These are phyloP conservation scores for Helicolenus hilgendorfi DNA, from an alignment of 2,797 vertebrate species.

Conservation along the genomic window DNA sequence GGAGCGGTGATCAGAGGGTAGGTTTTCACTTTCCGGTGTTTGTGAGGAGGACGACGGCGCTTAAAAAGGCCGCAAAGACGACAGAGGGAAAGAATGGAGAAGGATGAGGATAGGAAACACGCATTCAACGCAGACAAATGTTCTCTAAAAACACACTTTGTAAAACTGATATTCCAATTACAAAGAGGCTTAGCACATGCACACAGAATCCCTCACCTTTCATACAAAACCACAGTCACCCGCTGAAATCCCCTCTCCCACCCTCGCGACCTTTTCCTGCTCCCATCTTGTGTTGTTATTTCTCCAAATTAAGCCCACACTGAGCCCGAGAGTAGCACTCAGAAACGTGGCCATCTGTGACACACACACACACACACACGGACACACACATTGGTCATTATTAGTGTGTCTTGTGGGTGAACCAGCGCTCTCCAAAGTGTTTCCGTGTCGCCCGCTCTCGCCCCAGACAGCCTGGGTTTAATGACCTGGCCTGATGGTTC, in stretches of 20 bases:
- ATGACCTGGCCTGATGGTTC: constrained; percentile 90
- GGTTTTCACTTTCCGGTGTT: constrained; percentile 83
- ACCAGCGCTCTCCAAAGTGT: constrained; percentile 87
- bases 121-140: background rate
- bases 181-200: background rate
- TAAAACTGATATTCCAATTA: background rate
- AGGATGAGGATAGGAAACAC: background rate
- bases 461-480: constrained; percentile 87
- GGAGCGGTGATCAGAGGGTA: constrained; percentile 80
- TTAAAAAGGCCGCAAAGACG: constrained; percentile 40
- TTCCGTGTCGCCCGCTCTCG: constrained; percentile 86
- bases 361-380: constrained; percentile 42
- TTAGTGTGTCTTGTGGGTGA: constrained; percentile 84
- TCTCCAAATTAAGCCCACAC: constrained; percentile 85
- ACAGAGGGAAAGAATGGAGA: constrained; percentile 31
- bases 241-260: constrained; percentile 53
- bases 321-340: constrained; percentile 62
- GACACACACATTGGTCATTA: constrained; percentile 71
- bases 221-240: constrained; percentile 22
- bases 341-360: constrained; percentile 61
- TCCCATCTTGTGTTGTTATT: constrained; percentile 84
- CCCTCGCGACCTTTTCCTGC: constrained; percentile 72
- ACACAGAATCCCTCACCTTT: background rate
- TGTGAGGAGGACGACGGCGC: constrained; percentile 48
- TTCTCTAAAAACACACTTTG: background rate